Evolutionary conservation across 2,113 vertebrate genomes (phyloP).

Genomic region (Eudyptes chrysolophus): DNA sequence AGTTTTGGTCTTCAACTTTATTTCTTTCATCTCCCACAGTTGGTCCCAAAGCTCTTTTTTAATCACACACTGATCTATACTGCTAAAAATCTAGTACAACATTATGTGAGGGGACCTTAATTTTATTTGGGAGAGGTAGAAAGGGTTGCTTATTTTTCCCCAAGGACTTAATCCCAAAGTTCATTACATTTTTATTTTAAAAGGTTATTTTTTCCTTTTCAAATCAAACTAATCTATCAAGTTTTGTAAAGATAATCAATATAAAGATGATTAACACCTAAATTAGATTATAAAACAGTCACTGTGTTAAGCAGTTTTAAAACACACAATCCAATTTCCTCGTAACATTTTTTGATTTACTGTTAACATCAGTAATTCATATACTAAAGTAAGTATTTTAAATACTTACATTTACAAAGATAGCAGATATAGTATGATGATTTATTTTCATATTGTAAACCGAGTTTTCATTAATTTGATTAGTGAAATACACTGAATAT

Average conservation of each 20-base stretch:
- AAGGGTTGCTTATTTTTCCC: background rate
- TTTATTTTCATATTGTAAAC: background rate
- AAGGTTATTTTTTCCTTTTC: background rate
- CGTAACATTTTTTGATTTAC: background rate
- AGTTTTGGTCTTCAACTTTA: background rate
- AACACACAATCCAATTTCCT: background rate
- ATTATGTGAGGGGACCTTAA: background rate
- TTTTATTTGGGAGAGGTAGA: background rate
- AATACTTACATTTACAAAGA: background rate
- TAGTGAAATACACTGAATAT: conserved; percentile 14
- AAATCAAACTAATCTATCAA: background rate
- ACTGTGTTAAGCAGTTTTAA: background rate
- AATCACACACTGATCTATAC: background rate
- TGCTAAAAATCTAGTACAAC: background rate
- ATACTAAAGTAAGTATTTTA: background rate
- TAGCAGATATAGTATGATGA: background rate
- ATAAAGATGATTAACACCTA: background rate
- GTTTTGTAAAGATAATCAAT: background rate
- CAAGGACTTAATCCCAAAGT: background rate
- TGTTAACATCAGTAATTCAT: background rate
- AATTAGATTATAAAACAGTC: background rate
- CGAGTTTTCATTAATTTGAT: conserved; percentile 38
- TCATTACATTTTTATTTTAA: background rate
- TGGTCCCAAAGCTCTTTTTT: background rate
- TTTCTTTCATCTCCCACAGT: background rate